Evolutionary conservation across 2,797 vertebrate genomes (phyloP).

Genomic region (Nyctibius grandis): DNA sequence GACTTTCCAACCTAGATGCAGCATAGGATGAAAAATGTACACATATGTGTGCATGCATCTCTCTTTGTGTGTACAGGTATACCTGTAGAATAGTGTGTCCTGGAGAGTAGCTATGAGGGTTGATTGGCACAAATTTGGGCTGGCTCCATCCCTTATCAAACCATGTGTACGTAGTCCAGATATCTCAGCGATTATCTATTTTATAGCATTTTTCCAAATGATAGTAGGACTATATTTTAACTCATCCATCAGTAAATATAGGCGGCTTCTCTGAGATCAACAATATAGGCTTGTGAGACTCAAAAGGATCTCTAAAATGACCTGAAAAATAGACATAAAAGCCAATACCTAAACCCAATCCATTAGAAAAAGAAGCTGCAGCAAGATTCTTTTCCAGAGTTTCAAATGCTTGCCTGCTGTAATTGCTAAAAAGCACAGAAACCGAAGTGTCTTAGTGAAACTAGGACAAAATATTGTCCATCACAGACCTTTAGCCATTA

Average conservation of each 20-base stretch:
- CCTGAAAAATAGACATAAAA: neutral
- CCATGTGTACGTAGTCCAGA: fast-evolving
- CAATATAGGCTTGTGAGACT: neutral
- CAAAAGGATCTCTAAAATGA: neutral
- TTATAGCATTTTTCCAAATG: neutral
- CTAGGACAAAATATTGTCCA: neutral
- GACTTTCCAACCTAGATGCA: neutral
- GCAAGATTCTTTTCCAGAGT: neutral
- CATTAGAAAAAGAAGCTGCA: neutral
- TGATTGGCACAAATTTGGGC: neutral
- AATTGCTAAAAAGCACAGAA: neutral
- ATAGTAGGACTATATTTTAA: neutral
- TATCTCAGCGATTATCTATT: neutral
- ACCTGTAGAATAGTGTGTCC: neutral
- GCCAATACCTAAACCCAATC: neutral
- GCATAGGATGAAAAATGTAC: neutral
- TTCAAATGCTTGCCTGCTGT: neutral
- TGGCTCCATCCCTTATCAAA: neutral
- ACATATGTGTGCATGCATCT: fast-evolving
- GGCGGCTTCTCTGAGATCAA: neutral
- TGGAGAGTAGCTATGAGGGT: neutral
- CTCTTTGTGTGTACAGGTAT: neutral
- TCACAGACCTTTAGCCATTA: neutral
- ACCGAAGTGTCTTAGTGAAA: neutral
- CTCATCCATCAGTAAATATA: neutral